Evolutionary conservation across 1,140 invertebrate genomes (phyloP), one percentile per base, ranked within the genome.

Genomic region (Eueides isabella): DNA sequence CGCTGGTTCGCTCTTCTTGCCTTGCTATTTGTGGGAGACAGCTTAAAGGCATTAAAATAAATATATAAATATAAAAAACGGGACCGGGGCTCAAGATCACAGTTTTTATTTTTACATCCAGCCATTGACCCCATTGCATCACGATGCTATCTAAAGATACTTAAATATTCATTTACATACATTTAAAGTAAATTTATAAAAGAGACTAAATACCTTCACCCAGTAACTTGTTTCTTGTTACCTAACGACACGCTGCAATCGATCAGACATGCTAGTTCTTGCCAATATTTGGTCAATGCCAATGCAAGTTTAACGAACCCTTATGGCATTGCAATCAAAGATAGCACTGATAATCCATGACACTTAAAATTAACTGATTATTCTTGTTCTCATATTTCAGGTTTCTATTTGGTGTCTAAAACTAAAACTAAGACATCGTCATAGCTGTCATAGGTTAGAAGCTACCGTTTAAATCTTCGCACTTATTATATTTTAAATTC

Each of bases 261-360:
- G 19, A 23, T 55, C 48, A 26, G 23, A 19, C 19, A 55, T 23
- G 48, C 48, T 7, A 55, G 19, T 14, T 55, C 48, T 55, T 55
- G 23, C 48, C 26, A 55, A 55, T 26, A 55, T 55, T 26, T 55
- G 48, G 48, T 55, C 48, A 55, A 55, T 55, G 48, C 48, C 48
- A 55, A 26, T 55, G 23, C 26, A 55, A 73, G 72, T 73, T 68
- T 67, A 73, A 63, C 48, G 72, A 73, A 63, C 72, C 14, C 55
- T 19, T n/a, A 68, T 73, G 29, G 44, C 55, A 68, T 67, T 73
- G 61, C 67, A 35, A 41, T 31, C 23, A 55, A 55, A 7, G 7
- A 55, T 55, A 55, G 26, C 41, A 23, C 41, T 6, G 41, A 48
- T 48, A 48, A 48, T 7, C 5, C 26, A 55, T 55, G 48, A 55